phyloP scores from a whole-genome alignment of 2,113 vertebrate species.

The Pangasianodon gigas region DNA sequence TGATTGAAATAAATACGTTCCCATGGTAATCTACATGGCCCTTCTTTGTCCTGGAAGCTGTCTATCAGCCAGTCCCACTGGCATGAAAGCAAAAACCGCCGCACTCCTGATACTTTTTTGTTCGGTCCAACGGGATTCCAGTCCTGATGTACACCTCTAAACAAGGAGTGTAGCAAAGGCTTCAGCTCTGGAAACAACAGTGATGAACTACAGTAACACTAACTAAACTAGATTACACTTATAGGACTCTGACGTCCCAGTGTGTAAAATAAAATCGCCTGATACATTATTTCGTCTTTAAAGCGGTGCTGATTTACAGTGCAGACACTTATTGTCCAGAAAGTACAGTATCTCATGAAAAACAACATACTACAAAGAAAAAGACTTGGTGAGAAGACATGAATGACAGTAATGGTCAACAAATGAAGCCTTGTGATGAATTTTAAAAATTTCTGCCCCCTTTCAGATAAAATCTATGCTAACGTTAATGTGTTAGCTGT shows the following conservation, averaged over 20 bases:
- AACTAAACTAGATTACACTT: neutral
- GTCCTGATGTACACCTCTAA: neutral
- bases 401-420: constrained; percentile 20
- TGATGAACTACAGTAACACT: neutral
- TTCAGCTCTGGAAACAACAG: neutral
- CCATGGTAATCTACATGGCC: neutral
- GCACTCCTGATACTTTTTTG: neutral
- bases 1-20: neutral
- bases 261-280: neutral
- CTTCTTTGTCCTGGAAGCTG: neutral
- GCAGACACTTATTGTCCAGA: constrained; percentile 1
- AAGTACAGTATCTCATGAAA: constrained; percentile 20
- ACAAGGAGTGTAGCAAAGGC: neutral
- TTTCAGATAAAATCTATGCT: neutral
- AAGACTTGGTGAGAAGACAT: constrained; percentile 11
- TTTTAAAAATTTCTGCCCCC: neutral
- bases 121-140: neutral
- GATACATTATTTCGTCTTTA: neutral
- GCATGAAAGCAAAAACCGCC: neutral
- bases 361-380: constrained; percentile 17
- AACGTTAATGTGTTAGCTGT: neutral
- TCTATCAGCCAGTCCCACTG: neutral
- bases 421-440: neutral
- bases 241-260: neutral
- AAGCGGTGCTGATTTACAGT: neutral